Evolutionary conservation across 2,797 vertebrate genomes (phyloP), one percentile per base, ranked within the genome.

Genomic region (Carapus acus): DNA sequence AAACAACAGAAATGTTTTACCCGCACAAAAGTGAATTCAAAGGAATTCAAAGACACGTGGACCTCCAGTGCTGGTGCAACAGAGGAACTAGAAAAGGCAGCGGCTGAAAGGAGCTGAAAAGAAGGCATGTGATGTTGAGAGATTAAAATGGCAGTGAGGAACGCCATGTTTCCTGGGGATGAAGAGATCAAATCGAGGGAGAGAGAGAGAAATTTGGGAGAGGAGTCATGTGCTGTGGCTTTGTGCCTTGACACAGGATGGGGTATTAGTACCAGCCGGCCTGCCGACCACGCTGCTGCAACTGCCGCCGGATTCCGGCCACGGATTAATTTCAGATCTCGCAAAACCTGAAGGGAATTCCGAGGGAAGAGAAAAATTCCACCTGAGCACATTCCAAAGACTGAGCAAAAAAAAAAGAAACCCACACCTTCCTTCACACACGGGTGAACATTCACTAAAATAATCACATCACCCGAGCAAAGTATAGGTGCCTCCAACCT

Each of bases 191-290:
- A 9, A 27, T 4, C 24, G 24, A 27, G 41, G 65, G 70, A 65
- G 56, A 49, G 43, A 58, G 45, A 20, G 54, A 68, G 49, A 57
- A 58, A 69, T 27, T n/a, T 33, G 48, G 12, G 22, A 44, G 23
- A 39, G 27, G 54, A 44, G 11, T 84, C 80, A 83, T 81, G 79
- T 78, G 80, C 73, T 73, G 7, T 39, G n/a, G 78, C 65, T 79
- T 84, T 75, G 43, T 70, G 53, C 62, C 65, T 18, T 68, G 22
- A 65, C 34, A 58, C 55, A 33, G 33, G 6, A 39, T 11, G 39
- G 49, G 24, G 41, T 6, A 16, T 53, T 44, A 46, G 38, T 15
- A 38, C 44, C 56, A 53, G 43, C 44, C 63, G 45, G 43, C 52
- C 39, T 62, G 45, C 53, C 53, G 50, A 70, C 73, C 51, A 51